Evolutionary conservation across 2,888 invertebrate genomes (phyloP).

Genomic region (Brachycybe producta): DNA sequence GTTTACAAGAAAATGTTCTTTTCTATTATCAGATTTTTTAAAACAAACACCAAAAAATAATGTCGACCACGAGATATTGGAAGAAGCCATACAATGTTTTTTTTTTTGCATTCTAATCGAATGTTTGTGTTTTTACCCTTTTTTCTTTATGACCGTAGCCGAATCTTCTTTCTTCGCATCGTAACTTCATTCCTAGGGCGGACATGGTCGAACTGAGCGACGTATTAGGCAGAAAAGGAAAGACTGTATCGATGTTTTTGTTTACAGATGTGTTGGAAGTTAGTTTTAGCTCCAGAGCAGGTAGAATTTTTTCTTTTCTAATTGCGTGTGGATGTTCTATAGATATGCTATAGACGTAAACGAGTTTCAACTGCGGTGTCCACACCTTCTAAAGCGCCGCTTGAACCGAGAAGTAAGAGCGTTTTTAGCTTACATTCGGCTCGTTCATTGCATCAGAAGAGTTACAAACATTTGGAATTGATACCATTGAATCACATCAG

Average conservation of each 20-base stretch:
- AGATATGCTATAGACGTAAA: constrained; percentile 44
- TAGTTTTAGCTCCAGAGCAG: constrained; percentile 32
- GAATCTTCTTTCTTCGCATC: constrained; percentile 81
- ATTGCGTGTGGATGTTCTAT: constrained; percentile 19
- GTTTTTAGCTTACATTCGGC: constrained; percentile 22
- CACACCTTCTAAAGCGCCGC: background rate
- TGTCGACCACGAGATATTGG: constrained; percentile 72
- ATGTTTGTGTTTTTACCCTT: no score
- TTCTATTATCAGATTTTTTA: constrained; percentile 74
- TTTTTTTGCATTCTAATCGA: constrained; percentile 16
- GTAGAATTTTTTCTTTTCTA: no score
- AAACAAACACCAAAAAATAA: constrained; percentile 81
- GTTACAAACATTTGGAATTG: constrained; percentile 80
- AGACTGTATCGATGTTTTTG: constrained; percentile 73
- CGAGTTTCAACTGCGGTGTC: no score
- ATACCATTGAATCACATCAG: constrained; percentile 79
- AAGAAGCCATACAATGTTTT: constrained; percentile 71
- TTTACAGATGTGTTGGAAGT: constrained; percentile 92
- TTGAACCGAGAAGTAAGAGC: constrained; percentile 43
- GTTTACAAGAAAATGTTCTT: no score
- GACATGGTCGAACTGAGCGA: constrained; percentile 69
- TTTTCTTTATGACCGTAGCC: no score
- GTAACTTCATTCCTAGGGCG: constrained; percentile 72
- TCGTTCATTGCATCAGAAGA: constrained; percentile 45
- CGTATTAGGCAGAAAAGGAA: constrained; percentile 69